Conservation (phyloP, 64 coral and sea anemone genomes). For the Catalaphyllia jardinei region DNA sequence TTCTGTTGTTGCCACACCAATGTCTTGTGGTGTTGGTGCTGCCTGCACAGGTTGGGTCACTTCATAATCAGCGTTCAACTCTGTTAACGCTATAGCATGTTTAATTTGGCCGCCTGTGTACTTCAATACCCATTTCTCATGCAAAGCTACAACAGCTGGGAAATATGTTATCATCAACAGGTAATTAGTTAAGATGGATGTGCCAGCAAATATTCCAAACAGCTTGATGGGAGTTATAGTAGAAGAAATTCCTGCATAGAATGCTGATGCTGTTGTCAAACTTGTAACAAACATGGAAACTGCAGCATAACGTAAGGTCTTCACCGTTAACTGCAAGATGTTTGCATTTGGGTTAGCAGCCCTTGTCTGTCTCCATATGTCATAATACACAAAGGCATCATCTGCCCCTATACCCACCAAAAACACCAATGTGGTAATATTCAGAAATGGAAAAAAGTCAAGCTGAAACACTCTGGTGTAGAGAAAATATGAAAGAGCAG, state of each 20-base stretch:
- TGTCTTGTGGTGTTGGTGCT: not conserved
- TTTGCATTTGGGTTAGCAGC: slow-evolving; percentile 51
- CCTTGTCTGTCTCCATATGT: slow-evolving; percentile 86
- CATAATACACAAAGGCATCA: slow-evolving; percentile 94
- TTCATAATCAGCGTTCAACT: not conserved
- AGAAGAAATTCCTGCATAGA: slow-evolving; percentile 88
- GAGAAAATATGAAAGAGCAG: slow-evolving; percentile 78
- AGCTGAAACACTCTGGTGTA: slow-evolving; percentile 79
- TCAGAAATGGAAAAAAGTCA: slow-evolving; percentile 88
- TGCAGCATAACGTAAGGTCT: slow-evolving; percentile 84
- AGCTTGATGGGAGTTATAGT: slow-evolving; percentile 82
- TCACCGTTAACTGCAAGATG: slow-evolving; percentile 54
- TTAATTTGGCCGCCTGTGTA: slow-evolving; percentile 5
- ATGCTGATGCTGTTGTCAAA: slow-evolving; percentile 93
- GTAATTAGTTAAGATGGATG: slow-evolving; percentile 83
- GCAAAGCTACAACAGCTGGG: slow-evolving; percentile 78
- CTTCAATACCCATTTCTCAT: slow-evolving; percentile 80
- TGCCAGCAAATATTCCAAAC: slow-evolving; percentile 94
- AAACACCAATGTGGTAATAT: slow-evolving; percentile 77
- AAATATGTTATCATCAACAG: slow-evolving; percentile 95
- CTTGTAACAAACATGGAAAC: slow-evolving; percentile 97
- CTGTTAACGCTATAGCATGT: not conserved
- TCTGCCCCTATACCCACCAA: slow-evolving; percentile 94
- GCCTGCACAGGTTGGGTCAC: not conserved
- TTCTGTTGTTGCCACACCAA: not conserved